phyloP scores from a whole-genome alignment of 2,113 vertebrate genomes.

The Cricetomys ansorgei region DNA sequence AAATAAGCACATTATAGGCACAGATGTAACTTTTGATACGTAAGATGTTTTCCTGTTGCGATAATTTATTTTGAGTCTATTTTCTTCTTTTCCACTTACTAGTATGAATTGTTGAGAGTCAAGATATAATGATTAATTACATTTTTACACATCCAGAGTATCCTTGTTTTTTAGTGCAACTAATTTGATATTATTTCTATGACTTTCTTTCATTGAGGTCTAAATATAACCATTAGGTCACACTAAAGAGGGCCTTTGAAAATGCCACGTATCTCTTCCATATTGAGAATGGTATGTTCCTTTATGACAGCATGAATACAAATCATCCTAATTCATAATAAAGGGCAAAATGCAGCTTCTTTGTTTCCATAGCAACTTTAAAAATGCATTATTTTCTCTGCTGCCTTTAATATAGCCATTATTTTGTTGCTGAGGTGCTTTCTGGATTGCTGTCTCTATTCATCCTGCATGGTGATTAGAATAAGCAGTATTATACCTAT shows the following conservation, averaged over 20 bases:
- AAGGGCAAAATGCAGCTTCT: slow-evolving; percentile 30
- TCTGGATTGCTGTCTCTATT: background rate
- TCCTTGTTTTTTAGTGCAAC: background rate
- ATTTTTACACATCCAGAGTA: background rate
- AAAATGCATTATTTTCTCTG: slow-evolving; percentile 5
- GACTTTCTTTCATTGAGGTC: background rate
- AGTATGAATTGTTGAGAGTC: slow-evolving; percentile 10
- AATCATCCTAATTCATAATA: slow-evolving; percentile 49
- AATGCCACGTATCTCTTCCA: background rate
- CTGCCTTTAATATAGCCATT: background rate
- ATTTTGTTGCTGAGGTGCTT: slow-evolving; percentile 7
- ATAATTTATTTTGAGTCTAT: background rate
- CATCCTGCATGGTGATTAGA: background rate
- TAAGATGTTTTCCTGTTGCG: background rate
- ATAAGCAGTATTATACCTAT: background rate
- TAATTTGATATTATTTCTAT: background rate
- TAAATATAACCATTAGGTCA: background rate
- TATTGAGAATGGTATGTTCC: background rate
- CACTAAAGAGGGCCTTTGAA: background rate
- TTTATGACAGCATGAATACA: background rate
- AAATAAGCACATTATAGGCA: background rate
- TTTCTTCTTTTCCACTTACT: slow-evolving; percentile 23
- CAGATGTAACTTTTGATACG: background rate
- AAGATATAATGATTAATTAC: background rate
- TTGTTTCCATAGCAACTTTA: slow-evolving; percentile 53